Evolutionary conservation across 2,888 invertebrate genomes (phyloP), one percentile per base, ranked within the genome.

Genomic region (Cenopis cana): DNA sequence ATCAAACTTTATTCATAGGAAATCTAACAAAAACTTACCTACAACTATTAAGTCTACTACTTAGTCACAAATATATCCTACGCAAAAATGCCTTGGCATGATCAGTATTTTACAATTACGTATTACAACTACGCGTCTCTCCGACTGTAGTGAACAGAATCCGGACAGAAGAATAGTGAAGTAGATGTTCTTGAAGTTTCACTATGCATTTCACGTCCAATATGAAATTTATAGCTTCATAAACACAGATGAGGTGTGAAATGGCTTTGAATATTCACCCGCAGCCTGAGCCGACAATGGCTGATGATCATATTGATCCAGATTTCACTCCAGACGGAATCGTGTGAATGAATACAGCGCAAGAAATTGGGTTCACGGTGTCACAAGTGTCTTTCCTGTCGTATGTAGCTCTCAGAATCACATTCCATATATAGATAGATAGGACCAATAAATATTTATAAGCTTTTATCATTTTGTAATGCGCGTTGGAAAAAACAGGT

Each of bases 201-300:
- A 50, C 17, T 62, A 17, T 17, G 56, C 36, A 56, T 62, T 38
- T 41, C 49, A 54, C 17, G 24, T 49, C 57, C 18, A 24, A 24
- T 52, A 38, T 56, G 38, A 41, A 14, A 62, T 69, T 69, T 62
- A 57, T 64, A 20, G 50, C 20, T 52, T 38, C 24, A 64, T 69
- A 59, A 65, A 65, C 60, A 66, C 24, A 55, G 60, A 70, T 64
- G 69, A 70, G 55, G 66, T 61, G 71, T 67, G 71, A 71, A 61
- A 61, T 66, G 20, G 56, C 50, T 46, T 57, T 70, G 52, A 61
- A 62, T 62, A 55, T 67, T 18, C 33, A 4, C 14, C 55, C 56
- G 54, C 36, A 29, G 36, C 38, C n/a, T n/a, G n/a, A n/a, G n/a
- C n/a, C 11, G 33, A 61, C 67, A 67, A 67, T 67, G 50, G 67